Evolutionary conservation across 2,113 vertebrate species (phyloP).

Genomic region (Tichodroma muraria): DNA sequence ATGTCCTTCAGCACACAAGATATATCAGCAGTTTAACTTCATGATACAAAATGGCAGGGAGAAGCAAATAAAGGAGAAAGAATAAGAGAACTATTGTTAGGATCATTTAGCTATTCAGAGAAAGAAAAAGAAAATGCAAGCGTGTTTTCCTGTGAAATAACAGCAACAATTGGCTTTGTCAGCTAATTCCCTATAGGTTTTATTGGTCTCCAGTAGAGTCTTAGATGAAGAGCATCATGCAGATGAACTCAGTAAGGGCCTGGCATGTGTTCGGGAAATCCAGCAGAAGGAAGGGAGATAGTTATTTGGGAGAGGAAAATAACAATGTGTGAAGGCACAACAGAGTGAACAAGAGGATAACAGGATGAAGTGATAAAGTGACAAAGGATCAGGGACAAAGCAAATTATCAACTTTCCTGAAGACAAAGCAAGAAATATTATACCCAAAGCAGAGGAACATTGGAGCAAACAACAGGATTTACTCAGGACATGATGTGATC

Average conservation of each 20-base stretch:
- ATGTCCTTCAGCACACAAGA: background rate
- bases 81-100: slow-evolving; percentile 12
- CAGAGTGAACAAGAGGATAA: background rate
- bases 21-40: background rate
- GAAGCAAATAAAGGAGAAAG: background rate
- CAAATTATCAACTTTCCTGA: background rate
- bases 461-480: background rate
- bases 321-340: background rate
- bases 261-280: background rate
- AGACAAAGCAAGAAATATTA: background rate
- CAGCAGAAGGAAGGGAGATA: background rate
- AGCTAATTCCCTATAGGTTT: slow-evolving; percentile 32
- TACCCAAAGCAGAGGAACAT: background rate
- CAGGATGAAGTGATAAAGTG: background rate
- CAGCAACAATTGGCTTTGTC: slow-evolving; percentile 44
- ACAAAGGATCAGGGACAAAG: background rate
- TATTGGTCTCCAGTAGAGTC: background rate
- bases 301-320: background rate
- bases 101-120: slow-evolving; percentile 14
- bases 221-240: background rate
- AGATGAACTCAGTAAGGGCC: background rate
- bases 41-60: background rate
- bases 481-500: background rate
- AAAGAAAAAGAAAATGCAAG: slow-evolving; percentile 35
- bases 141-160: slow-evolving; percentile 22